Evolutionary conservation across 2,797 vertebrate genomes (phyloP), one percentile per base, ranked within the genome.

Genomic region (Gymnoscopelus microlampas): DNA sequence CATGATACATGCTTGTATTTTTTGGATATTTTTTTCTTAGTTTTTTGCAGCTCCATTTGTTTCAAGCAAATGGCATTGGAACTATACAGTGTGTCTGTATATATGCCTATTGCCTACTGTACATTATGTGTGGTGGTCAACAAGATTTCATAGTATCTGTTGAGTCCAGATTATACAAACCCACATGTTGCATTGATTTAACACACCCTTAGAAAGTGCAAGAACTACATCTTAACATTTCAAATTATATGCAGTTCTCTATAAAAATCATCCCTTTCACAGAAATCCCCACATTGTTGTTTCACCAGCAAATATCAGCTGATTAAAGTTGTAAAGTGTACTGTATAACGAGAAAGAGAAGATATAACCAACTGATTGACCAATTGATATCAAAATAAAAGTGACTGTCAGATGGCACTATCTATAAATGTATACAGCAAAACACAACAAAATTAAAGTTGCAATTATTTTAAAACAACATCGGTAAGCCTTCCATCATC

Each of bases 1-100:
- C 84, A 79, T 84, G 77, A 88, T 72, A 80, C 85, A 84, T 87
- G 85, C 87, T 84, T 58, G 32, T 71, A 44, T 44, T 44, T 44
- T 35, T 44, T 44, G 2, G 9, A 44, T 8, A 44, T 44, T 44
- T 44, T 44, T 9, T 10, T 44, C 39, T 44, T 44, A 2, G 9
- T 44, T 44, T 74, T 82, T 72, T 79, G 78, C 73, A 74, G 77
- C 72, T 85, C 64, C 74, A 68, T 88, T 91, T 79, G 84, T 84
- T 86, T 89, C 66, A 84, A 83, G 88, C 87, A 59, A 76, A 87
- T 76, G 78, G n/a, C 69, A 55, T 65, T 72, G 50, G 53, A 58
- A 51, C 47, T 78, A 70, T 72, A 55, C 66, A 51, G 5, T 60
- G 59, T 56, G 64, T 72, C 47, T 59, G 32, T 19, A 59, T 63